Evolutionary conservation across 2,888 invertebrate genomes (phyloP), one percentile per base, ranked within the genome.

Genomic region (Adineta ricciae): DNA sequence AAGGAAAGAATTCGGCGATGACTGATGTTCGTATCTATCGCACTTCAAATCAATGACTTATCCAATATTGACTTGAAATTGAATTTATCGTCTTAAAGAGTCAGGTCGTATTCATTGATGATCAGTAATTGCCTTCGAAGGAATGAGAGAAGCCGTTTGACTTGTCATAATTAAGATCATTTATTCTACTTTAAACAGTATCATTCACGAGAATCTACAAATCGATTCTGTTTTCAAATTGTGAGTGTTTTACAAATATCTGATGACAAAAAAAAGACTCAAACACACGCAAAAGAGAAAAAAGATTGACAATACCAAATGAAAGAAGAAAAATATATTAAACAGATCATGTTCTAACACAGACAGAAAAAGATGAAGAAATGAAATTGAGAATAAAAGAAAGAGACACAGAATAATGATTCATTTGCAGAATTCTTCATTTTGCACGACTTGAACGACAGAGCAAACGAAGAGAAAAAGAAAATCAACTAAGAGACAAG

Each of bases 171-270:
- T 56, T 56, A 56, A n/a, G 56, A 56, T 56, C 56, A 56, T 56
- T 56, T 56, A 56, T 56, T 56, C 56, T 56, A 56, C 56, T 27
- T 56, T 56, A 27, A 56, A 56, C 27, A 27, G 27, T 56, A 56
- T 56, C 56, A 56, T 56, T 56, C 56, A 56, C 56, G 27, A 56
- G 56, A 56, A 56, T 56, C 56, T 56, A 56, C 56, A 56, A 56
- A 56, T 27, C 56, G 56, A 56, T 56, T 56, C 56, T 56, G 56
- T 27, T 56, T 56, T 19, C 27, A 27, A 11, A 27, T 56, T 14
- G 56, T 56, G 56, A 56, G 56, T 54, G 54, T 54, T 54, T 64
- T 64, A 16, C 64, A 64, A 64, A 32, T 32, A 32, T 64, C 16
- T 32, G 64, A 64, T 64, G 64, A 32, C 50, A 50, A 64, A 32